Conservation (phyloP, 1,140 invertebrate species). For the Lethocerus indicus region DNA sequence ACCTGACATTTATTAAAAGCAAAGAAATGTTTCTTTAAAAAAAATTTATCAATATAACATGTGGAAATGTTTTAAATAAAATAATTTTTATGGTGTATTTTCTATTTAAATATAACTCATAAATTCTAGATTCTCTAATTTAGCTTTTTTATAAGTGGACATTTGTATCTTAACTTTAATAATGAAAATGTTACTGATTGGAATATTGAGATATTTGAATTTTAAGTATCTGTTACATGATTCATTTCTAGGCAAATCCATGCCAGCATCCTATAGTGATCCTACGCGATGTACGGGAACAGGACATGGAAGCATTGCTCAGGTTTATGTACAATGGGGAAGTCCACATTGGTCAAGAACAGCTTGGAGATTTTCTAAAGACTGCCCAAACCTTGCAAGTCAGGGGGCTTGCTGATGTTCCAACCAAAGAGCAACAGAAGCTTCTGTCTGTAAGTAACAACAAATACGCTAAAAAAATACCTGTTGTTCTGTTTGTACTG, state of each 20-base stretch:
- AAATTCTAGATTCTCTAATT: no score
- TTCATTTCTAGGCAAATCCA: conserved; percentile 52
- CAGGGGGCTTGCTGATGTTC: conserved; percentile 71
- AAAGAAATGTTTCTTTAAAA: no score
- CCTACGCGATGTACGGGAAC: conserved; percentile 67
- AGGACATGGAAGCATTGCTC: conserved; percentile 78
- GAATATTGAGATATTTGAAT: no score
- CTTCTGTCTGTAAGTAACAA: conserved; percentile 17
- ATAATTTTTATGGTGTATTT: no score
- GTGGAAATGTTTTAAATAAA: no score
- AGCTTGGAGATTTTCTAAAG: conserved; percentile 70
- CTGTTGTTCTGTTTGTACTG: not conserved
- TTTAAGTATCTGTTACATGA: not conserved
- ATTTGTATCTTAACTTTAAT: no score
- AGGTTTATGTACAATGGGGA: conserved; percentile 92
- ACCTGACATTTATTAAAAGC: no score
- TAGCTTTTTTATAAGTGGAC: no score
- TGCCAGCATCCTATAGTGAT: conserved; percentile 90
- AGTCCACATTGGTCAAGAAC: conserved; percentile 80
- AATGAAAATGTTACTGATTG: no score
- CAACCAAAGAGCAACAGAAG: conserved; percentile 31
- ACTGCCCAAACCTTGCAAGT: conserved; percentile 83
- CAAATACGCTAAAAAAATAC: not conserved
- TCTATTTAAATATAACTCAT: no score
- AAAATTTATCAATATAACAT: no score